phyloP scores from a whole-genome alignment of 1,140 invertebrate genomes.

The Helicoverpa zea region DNA sequence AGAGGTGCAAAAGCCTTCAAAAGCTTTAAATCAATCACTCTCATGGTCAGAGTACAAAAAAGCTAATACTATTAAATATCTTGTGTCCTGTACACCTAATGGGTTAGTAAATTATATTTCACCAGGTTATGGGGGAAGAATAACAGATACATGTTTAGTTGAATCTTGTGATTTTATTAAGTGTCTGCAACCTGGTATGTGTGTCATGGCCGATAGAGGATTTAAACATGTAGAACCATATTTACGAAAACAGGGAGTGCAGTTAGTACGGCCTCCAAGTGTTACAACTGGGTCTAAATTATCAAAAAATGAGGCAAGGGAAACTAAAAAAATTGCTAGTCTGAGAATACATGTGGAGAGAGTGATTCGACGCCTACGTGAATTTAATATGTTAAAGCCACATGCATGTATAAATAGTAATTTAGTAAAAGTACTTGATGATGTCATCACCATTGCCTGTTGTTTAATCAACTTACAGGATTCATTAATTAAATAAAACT shows the following conservation, averaged over 20 bases:
- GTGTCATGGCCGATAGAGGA: slow-evolving; percentile 43
- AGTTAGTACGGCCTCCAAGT: slow-evolving; percentile 32
- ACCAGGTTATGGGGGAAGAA: neutral
- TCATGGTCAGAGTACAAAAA: slow-evolving; percentile 24
- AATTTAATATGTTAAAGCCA: slow-evolving; percentile 64
- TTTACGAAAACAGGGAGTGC: slow-evolving; percentile 31
- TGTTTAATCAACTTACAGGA: slow-evolving; percentile 32
- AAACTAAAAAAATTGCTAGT: slow-evolving; percentile 31
- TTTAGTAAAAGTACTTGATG: slow-evolving; percentile 33
- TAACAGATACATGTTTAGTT: neutral
- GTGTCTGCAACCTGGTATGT: neutral
- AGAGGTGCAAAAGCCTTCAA: neutral
- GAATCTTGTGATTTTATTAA: neutral
- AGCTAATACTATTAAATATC: slow-evolving; percentile 17
- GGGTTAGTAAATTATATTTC: neutral
- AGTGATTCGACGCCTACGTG: slow-evolving; percentile 64
- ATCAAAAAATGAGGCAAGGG: neutral
- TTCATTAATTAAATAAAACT: neutral
- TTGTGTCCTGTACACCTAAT: neutral
- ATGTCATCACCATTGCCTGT: slow-evolving; percentile 4
- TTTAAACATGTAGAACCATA: slow-evolving; percentile 49
- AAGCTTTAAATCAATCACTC: neutral
- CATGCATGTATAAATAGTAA: neutral
- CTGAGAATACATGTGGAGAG: slow-evolving; percentile 75
- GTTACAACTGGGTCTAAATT: slow-evolving; percentile 12